Conservation (phyloP, 2,888 invertebrate genomes). For the Drepana falcataria region DNA sequence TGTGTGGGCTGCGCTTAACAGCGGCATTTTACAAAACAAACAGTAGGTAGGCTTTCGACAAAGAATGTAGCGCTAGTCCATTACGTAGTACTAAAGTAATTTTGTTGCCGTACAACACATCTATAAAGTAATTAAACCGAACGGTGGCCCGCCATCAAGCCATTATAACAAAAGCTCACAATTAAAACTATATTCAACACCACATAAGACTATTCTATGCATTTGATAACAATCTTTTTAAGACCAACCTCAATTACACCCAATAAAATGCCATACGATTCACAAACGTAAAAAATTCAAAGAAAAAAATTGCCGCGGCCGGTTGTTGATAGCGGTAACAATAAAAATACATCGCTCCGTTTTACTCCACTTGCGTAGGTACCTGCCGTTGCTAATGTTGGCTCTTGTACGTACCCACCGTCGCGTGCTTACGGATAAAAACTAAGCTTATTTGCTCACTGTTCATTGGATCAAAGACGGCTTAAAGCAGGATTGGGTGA, state of each 20-base stretch:
- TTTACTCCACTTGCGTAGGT: neutral
- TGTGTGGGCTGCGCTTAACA: conserved; percentile 21
- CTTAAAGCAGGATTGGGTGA: too few species aligned
- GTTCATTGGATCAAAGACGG: too few species aligned
- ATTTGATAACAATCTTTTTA: conserved; percentile 39
- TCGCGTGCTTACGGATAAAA: neutral
- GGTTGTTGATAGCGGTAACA: conserved; percentile 7
- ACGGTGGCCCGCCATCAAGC: conserved; percentile 49
- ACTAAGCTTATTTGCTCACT: too few species aligned
- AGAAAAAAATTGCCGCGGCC: conserved; percentile 3
- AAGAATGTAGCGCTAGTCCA: conserved; percentile 28
- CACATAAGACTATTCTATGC: conserved; percentile 44
- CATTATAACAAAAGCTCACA: conserved; percentile 54
- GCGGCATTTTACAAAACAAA: conserved; percentile 37
- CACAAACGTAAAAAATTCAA: conserved; percentile 1
- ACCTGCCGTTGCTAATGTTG: neutral
- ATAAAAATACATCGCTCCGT: conserved; percentile 4
- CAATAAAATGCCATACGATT: conserved; percentile 23
- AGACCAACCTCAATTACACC: conserved; percentile 37
- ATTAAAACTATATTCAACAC: conserved; percentile 61
- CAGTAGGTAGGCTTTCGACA: conserved; percentile 27
- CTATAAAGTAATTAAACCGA: conserved; percentile 47
- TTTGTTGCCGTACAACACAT: conserved; percentile 39
- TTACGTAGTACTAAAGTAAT: conserved; percentile 38
- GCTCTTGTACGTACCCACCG: neutral